Conservation (phyloP, 2,113 vertebrate genomes). For the Chlamydotis undulata region DNA sequence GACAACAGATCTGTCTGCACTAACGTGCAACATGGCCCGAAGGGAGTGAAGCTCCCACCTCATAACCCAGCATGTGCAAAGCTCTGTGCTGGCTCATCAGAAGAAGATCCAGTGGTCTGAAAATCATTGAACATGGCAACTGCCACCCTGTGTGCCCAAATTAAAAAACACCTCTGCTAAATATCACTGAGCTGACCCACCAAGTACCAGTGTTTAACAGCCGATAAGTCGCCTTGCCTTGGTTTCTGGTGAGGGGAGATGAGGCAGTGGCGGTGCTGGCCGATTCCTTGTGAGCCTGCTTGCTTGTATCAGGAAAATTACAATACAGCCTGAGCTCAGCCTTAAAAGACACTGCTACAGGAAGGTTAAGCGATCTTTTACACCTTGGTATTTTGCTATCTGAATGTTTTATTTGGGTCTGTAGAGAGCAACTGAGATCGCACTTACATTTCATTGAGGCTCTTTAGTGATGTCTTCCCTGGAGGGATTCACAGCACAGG, state of each 20-base stretch:
- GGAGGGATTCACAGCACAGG: not conserved
- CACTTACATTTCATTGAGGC: not conserved
- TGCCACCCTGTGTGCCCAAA: not conserved
- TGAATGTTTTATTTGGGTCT: not conserved
- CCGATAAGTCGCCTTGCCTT: not conserved
- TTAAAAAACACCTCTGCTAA: constrained; percentile 8
- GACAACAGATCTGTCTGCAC: not conserved
- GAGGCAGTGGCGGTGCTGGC: not conserved
- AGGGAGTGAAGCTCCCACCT: not conserved
- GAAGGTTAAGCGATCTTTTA: not conserved
- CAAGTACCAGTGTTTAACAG: not conserved
- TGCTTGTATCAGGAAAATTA: not conserved
- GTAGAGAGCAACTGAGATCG: not conserved
- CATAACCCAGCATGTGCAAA: not conserved
- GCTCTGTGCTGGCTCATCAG: not conserved
- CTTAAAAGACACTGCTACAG: not conserved
- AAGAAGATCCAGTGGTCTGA: not conserved
- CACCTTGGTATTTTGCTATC: not conserved
- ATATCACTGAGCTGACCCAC: not conserved
- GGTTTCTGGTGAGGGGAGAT: not conserved
- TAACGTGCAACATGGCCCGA: not conserved
- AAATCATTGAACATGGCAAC: not conserved
- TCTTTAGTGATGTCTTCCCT: not conserved
- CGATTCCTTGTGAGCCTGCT: no score
- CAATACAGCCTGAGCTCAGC: not conserved